Evolutionary conservation across 2,113 vertebrate species (phyloP).

Genomic region (Pica pica): DNA sequence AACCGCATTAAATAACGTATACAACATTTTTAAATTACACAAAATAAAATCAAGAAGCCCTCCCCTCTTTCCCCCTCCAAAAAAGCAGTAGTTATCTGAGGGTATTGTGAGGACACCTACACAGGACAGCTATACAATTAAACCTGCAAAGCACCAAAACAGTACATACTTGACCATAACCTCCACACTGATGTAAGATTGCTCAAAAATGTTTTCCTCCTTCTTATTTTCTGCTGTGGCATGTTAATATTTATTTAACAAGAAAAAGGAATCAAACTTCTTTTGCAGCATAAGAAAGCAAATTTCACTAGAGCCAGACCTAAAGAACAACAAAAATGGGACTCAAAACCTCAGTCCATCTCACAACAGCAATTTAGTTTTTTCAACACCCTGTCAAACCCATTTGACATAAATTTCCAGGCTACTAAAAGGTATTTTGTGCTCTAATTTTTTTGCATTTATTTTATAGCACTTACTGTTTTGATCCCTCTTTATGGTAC

Average conservation of each 20-base stretch:
- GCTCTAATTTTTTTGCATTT: neutral
- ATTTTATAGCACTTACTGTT: neutral
- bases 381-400: constrained; percentile 15
- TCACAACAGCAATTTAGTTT: constrained; percentile 46
- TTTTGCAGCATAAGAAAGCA: constrained; percentile 6
- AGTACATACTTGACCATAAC: neutral
- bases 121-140: neutral
- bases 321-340: neutral
- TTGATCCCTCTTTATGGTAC: neutral
- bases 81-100: neutral
- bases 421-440: neutral
- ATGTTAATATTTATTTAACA: neutral
- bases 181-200: neutral
- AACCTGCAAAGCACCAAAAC: neutral
- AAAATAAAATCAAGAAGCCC: neutral
- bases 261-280: neutral
- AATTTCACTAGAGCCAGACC: constrained; percentile 22
- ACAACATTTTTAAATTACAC: neutral
- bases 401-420: constrained; percentile 51
- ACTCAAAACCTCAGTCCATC: neutral
- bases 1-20: neutral
- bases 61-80: rapidly evolving
- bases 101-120: neutral
- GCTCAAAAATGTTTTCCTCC: neutral
- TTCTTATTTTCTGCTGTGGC: neutral